phyloP scores from a whole-genome alignment of 2,888 invertebrate species.

The Abrostola tripartita region DNA sequence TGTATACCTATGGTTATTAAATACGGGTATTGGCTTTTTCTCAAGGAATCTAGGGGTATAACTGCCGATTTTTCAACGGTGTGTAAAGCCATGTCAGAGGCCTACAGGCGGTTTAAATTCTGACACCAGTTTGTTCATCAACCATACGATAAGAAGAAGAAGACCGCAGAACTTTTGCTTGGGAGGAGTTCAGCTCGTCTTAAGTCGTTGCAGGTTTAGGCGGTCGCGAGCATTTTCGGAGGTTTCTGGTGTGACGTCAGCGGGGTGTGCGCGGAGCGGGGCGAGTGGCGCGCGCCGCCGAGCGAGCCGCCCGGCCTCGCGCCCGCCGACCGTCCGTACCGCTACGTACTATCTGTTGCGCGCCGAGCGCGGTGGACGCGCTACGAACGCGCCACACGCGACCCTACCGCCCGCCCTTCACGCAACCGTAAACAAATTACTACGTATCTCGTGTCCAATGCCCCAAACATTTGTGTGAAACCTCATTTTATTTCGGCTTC shows the following conservation, averaged over 20 bases:
- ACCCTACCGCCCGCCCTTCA: conserved; percentile 71
- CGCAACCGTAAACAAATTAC: conserved; percentile 79
- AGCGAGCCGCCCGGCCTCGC: conserved; percentile 49
- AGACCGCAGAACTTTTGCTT: conserved; percentile 53
- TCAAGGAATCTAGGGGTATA: too few relatives aligned
- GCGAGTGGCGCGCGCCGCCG: conserved; percentile 73
- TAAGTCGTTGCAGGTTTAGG: conserved; percentile 73
- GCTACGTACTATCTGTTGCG: conserved; percentile 81
- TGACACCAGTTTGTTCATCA: too few relatives aligned
- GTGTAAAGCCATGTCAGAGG: too few relatives aligned
- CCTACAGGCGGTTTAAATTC: too few relatives aligned
- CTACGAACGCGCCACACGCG: conserved; percentile 61
- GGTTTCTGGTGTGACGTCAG: conserved; percentile 84
- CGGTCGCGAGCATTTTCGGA: conserved; percentile 76
- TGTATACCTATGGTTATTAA: too few relatives aligned
- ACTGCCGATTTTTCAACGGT: too few relatives aligned
- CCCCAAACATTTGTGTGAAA: conserved; percentile 53
- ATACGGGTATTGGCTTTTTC: too few relatives aligned
- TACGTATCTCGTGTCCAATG: conserved; percentile 62
- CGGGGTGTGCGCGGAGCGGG: conserved; percentile 58
- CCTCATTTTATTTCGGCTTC: conserved; percentile 49
- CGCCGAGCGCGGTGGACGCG: conserved; percentile 82
- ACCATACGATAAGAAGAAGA: conserved; percentile 52
- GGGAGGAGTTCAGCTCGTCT: conserved; percentile 56
- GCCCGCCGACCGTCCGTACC: conserved; percentile 66